Evolutionary conservation across 2,797 vertebrate genomes (phyloP), one percentile per base, ranked within the genome.

Genomic region (Dromococcyx pavoninus): DNA sequence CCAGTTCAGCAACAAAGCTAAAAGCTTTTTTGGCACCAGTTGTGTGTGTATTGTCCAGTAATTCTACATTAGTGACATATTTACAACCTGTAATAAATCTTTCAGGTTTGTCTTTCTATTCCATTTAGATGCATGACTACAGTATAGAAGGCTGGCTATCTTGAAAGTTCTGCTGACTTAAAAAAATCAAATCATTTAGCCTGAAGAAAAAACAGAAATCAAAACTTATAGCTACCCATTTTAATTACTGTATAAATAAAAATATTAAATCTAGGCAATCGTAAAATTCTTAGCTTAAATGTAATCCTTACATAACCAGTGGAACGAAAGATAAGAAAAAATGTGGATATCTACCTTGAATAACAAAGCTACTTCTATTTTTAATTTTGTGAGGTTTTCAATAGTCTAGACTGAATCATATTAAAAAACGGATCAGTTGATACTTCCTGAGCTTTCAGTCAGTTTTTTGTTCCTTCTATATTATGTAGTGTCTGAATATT

Each of bases 11-110:
- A 98, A 98, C 98, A 98, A 98, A 98, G 97, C 98, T 98, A 98
- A 98, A 98, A 98, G 98, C 98, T 98, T 98, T 98, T 98, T 98
- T 98, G 98, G 98, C 98, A 98, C 97, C 94, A 93, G 93, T 94
- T 94, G 79, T 96, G 91, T 98, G 97, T 98, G 97, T 98, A 97
- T 97, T 98, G 97, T 98, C 97, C 97, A 98, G 98, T 98, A 98
- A 98, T 98, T 98, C 97, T 98, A 97, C 97, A 97, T 97, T 98
- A 98, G 97, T 98, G 98, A 98, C 98, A 97, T 98, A 98, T 98
- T 98, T 98, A 98, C 81, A 97, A 80, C 97, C 96, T 95, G 33
- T 90, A 98, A 97, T 98, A 98, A 98, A 98, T 98, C 98, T 98
- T 97, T 95, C 77, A 93, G 96, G 96, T 98, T 98, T 98, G 97